Percentiles rank a stretch among this genome's conserved stretches.
Evolutionary conservation across 2,888 invertebrate species (phyloP).

Genomic region (Sesia bembeciformis): DNA sequence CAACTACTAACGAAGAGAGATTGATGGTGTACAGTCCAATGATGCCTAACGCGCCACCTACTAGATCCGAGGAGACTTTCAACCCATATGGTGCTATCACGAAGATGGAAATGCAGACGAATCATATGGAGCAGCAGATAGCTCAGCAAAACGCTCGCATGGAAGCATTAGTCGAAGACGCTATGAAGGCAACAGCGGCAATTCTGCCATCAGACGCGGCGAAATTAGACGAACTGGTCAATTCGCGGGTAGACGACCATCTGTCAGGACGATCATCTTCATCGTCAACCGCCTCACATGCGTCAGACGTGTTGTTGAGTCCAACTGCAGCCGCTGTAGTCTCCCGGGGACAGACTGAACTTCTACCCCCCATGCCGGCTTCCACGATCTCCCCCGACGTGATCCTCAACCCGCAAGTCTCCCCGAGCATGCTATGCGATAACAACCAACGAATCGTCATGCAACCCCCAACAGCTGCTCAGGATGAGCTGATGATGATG

Average conservation of each 20-base stretch:
- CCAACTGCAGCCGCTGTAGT: conserved; percentile 40
- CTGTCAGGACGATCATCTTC: not conserved
- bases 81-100: not conserved
- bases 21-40: not conserved
- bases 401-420: conserved; percentile 76
- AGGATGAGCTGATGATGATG: conserved; percentile 49
- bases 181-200: conserved; percentile 59
- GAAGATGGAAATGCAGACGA: not conserved
- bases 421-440: conserved; percentile 73
- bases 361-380: conserved; percentile 21
- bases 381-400: conserved; percentile 70
- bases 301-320: conserved; percentile 48
- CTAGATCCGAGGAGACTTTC: not conserved
- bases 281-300: conserved; percentile 24
- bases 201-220: conserved; percentile 44
- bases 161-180: conserved; percentile 64
- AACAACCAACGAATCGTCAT: conserved; percentile 27
- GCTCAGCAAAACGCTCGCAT: conserved; percentile 52
- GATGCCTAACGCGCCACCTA: no score
- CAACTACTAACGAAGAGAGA: not conserved
- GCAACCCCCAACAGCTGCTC: conserved; percentile 19
- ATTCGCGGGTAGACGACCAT: conserved; percentile 68
- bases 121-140: conserved; percentile 38
- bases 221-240: conserved; percentile 65
- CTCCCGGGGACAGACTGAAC: conserved; percentile 34